Evolutionary conservation across 2,113 vertebrate genomes (phyloP), one percentile per base, ranked within the genome.

Genomic region (Prunella himalayana): DNA sequence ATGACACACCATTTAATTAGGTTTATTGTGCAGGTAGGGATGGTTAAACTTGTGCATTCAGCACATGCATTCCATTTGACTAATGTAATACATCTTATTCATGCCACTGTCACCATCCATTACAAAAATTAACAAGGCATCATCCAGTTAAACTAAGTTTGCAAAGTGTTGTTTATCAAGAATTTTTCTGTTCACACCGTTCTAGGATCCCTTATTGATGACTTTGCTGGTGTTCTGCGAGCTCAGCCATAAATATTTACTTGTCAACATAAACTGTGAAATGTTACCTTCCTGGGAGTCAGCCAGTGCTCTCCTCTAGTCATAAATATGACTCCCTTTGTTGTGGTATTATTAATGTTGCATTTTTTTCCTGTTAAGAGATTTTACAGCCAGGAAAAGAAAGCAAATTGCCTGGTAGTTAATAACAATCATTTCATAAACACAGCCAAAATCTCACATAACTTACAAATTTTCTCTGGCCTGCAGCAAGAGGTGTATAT

Each of bases 1-100:
- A 30, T 97, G 97, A 92, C 94, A 97, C 41, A 81, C 37, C 63
- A 54, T 94, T 97, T 97, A 97, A 97, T 98, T 95, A 95, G 86
- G 57, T 91, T 96, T 96, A 90, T 93, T 96, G 82, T 95, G 39
- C 84, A 95, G 94, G 96, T 96, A 93, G 30, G 13, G 33, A 72
- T 18, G 12, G 82, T 80, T 93, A 76, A 90, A 91, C 68, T 97
- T 97, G 41, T 82, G 35, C 86, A 94, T 97, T 96, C 95, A 94
- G 94, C 69, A 78, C 76, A 57, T 13, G 54, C 57, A 83, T 92
- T 94, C 72, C 85, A 82, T 96, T 90, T 94, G 92, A 94, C 89
- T 96, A 95, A 95, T 4, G 2, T 60, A 94, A 97, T 97, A 96
- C 95, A 97, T 98, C 90, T 96, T 91, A 80, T 75, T 95, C 66